These are phyloP conservation scores for Aphodius sticticus DNA, from an alignment of 2,888 invertebrate genomes.

Conservation along the genomic window DNA sequence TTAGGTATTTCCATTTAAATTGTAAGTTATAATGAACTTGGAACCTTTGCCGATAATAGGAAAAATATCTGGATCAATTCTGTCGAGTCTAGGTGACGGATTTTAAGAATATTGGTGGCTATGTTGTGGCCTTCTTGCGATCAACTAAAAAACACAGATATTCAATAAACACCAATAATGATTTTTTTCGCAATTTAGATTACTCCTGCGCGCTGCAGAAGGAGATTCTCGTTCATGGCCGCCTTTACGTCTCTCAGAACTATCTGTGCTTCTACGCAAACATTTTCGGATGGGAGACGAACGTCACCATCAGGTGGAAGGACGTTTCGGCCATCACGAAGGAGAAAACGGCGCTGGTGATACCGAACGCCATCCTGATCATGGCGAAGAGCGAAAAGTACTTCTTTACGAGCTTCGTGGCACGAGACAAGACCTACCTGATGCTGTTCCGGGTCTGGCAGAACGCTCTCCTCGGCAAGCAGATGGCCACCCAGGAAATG, in stretches of 20 bases:
- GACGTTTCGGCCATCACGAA: conserved; percentile 94
- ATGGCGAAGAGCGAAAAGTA: conserved; percentile 84
- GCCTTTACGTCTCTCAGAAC: conserved; percentile 94
- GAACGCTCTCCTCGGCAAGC: conserved; percentile 92
- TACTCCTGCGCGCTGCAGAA: conserved; percentile 97
- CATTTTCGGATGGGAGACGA: conserved; percentile 97
- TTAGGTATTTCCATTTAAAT: too few relatives aligned
- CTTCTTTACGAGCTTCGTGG: conserved; percentile 94
- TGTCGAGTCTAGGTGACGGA: too few relatives aligned
- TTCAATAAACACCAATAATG: too few relatives aligned
- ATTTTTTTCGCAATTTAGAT: conserved; percentile 69
- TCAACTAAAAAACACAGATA: too few relatives aligned
- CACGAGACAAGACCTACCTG: conserved; percentile 93
- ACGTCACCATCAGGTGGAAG: conserved; percentile 83
- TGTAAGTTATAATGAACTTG: too few relatives aligned
- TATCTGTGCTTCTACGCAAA: conserved; percentile 98
- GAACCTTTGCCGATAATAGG: too few relatives aligned
- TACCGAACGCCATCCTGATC: conserved; percentile 95
- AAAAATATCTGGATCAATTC: too few relatives aligned
- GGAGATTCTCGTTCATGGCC: conserved; percentile 95
- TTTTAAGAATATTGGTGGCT: too few relatives aligned
- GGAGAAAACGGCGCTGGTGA: conserved; percentile 92
- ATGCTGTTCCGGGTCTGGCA: conserved; percentile 98
- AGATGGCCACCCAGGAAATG: conserved; percentile 81
- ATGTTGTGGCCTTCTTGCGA: too few relatives aligned